phyloP scores from a whole-genome alignment of 2,113 vertebrate species.

The Osmerus eperlanus region DNA sequence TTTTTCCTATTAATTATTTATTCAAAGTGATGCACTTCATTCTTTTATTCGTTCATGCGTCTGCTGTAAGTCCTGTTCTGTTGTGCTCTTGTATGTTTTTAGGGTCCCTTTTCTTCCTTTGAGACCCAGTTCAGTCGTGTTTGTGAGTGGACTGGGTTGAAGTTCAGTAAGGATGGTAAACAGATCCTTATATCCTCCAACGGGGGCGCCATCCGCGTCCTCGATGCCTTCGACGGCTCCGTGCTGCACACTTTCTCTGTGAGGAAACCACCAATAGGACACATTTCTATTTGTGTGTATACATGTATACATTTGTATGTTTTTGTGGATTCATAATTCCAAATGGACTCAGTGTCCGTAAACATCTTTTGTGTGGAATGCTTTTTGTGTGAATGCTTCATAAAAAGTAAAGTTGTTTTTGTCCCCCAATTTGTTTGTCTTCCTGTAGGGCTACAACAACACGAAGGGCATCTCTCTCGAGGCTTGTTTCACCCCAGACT shows the following conservation, averaged over 20 bases:
- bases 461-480: slow-evolving; percentile 92
- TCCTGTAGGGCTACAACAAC: slow-evolving; percentile 90
- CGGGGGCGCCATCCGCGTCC: slow-evolving; percentile 86
- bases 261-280: slow-evolving; percentile 47
- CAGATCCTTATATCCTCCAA: slow-evolving; percentile 95
- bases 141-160: slow-evolving; percentile 95
- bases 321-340: neutral
- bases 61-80: neutral
- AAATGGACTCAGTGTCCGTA: neutral
- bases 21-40: neutral
- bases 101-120: slow-evolving; percentile 93
- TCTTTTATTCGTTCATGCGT: neutral
- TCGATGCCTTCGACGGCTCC: slow-evolving; percentile 92
- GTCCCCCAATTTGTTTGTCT: neutral
- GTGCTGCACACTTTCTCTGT: slow-evolving; percentile 93
- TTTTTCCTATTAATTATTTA: neutral
- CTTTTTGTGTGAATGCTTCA: neutral
- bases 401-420: neutral
- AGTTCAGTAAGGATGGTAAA: slow-evolving; percentile 97
- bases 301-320: neutral
- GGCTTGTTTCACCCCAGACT: slow-evolving; percentile 98
- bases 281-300: neutral
- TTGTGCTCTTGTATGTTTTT: neutral
- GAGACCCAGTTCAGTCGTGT: slow-evolving; percentile 86
- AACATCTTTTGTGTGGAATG: too few relatives aligned